Conservation (phyloP, 2,797 vertebrate genomes). For the Rhynchonycteris naso region DNA sequence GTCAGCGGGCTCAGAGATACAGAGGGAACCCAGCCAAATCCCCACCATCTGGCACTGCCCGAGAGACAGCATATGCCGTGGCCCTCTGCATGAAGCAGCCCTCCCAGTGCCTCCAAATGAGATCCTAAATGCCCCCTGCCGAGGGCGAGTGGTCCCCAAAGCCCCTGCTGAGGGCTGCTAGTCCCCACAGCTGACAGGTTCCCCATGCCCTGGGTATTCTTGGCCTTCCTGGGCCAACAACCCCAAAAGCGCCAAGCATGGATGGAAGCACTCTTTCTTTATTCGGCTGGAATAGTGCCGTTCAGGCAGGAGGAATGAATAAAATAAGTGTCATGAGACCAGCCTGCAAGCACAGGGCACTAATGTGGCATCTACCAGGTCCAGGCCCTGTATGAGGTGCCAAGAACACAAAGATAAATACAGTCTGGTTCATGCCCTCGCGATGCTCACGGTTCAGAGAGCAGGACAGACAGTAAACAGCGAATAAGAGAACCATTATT, state of each 20-base stretch:
- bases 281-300: background rate
- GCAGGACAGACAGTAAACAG: background rate
- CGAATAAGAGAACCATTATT: no score
- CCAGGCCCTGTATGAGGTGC: background rate
- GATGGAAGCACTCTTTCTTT: background rate
- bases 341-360: background rate
- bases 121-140: constrained; percentile 1
- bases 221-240: background rate
- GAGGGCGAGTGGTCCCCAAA: background rate
- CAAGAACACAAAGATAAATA: constrained; percentile 18
- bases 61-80: constrained; percentile 44
- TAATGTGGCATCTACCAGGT: background rate
- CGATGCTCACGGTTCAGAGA: background rate
- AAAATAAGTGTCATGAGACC: background rate
- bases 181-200: background rate
- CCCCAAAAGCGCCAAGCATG: background rate
- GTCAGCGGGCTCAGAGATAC: constrained; percentile 62
- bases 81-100: background rate
- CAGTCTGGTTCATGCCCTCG: background rate
- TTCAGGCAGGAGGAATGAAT: background rate
- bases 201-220: background rate
- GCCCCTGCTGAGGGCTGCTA: background rate
- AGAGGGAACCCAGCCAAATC: constrained; percentile 62
- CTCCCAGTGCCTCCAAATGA: constrained; percentile 29
- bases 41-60: constrained; percentile 65